A percentile compares a stretch with the other conserved stretches of the same genome.
Conservation (phyloP, 2,113 vertebrate species). For the Eptesicus fuscus region DNA sequence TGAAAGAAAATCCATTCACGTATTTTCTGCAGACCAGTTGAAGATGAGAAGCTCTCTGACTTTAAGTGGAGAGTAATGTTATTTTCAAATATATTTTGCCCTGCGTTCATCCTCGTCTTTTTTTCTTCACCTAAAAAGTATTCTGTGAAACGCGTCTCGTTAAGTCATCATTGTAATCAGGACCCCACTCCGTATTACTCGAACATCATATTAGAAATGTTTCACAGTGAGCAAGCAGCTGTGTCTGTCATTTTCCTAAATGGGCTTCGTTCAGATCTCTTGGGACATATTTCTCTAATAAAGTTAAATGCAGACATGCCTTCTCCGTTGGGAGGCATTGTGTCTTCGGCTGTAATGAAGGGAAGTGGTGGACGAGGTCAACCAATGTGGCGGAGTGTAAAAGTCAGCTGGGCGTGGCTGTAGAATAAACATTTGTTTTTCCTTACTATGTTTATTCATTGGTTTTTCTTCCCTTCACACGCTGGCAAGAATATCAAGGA, state of each 20-base stretch:
- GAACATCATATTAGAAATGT: neutral
- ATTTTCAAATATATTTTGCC: conserved; percentile 37
- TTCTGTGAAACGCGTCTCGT: neutral
- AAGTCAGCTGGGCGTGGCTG: neutral
- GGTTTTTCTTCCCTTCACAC: neutral
- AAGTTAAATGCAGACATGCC: neutral
- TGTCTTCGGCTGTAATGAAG: neutral
- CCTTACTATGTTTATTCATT: neutral
- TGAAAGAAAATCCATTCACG: conserved; percentile 32
- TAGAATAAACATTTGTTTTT: neutral
- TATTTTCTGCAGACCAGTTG: conserved; percentile 19
- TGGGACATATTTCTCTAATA: neutral
- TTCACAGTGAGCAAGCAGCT: neutral
- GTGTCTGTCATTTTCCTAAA: neutral
- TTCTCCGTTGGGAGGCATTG: neutral
- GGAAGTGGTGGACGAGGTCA: neutral
- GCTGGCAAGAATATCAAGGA: neutral
- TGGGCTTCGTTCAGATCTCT: neutral
- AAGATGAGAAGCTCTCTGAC: conserved; percentile 5
- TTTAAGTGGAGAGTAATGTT: neutral
- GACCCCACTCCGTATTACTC: neutral
- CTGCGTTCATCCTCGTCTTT: conserved; percentile 3
- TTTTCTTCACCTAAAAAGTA: neutral
- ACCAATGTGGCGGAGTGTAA: neutral
- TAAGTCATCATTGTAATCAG: neutral